Evolutionary conservation across 2,888 invertebrate genomes (phyloP), one percentile per base, ranked within the genome.

Genomic region (Polydrusus cervinus): DNA sequence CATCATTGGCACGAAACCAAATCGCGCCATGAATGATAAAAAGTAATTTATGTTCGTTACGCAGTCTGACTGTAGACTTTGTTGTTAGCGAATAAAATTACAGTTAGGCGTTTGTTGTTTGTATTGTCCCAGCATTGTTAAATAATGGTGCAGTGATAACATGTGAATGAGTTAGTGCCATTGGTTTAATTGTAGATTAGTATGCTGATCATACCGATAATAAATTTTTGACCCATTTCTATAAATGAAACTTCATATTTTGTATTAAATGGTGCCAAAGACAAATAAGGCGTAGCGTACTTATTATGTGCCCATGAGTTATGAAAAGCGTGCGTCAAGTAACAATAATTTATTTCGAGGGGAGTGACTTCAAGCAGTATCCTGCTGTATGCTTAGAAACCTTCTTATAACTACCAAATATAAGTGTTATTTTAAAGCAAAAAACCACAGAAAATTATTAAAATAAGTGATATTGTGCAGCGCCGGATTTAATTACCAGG

Each of bases 61-160:
- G 70, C 75, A 71, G 75, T 60, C 53, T 61, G 75, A 62, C 43
- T 71, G 67, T 76, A 68, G 62, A 76, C 71, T 67, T 76, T 76
- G 72, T 76, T 76, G 76, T 76, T 76, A 72, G 76, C 72, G 71
- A 76, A 76, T 43, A 25, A 71, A 64, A 76, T 53, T 72, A 76
- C 76, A 76, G 76, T 76, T 75, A 75, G 71, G 20, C 53, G 74
- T 65, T 71, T 61, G 71, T 76, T 76, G 76, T 76, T 76, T 76
- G 76, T 76, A 76, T 76, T 72, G 72, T 72, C 69, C 72, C 68
- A 69, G 71, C 76, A 72, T 72, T 76, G 76, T 76, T 67, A 20
- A 68, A 75, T 71, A 75, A 71, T 71, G 55, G 71, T 71, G 64
- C 67, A 66, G 25, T 53, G 71, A 71, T 67, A 71, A 67, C 62